phyloP scores from a whole-genome alignment of 2,797 vertebrate species.

The Eidolon dupreanum region DNA sequence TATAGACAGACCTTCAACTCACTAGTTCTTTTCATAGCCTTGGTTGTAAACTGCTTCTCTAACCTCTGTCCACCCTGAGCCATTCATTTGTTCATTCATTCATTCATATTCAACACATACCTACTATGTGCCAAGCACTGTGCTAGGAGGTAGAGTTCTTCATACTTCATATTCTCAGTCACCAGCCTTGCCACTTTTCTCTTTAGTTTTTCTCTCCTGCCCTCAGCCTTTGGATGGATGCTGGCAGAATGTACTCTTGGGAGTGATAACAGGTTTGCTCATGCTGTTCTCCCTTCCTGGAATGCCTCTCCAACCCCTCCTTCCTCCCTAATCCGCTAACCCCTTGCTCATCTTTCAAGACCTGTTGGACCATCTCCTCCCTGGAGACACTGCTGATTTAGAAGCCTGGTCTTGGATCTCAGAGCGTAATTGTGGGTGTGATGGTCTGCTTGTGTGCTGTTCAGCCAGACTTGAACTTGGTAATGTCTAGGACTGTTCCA shows the following conservation, averaged over 20 bases:
- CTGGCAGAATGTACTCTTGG: neutral
- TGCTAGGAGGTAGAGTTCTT: neutral
- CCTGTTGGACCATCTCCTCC: neutral
- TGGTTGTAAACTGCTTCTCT: neutral
- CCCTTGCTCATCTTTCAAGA: neutral
- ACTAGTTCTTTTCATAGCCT: neutral
- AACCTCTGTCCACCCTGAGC: neutral
- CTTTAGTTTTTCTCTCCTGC: neutral
- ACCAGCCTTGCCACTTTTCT: neutral
- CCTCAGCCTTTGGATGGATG: neutral
- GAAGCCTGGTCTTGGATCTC: neutral
- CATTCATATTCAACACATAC: neutral
- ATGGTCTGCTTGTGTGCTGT: neutral
- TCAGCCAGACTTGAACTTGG: neutral
- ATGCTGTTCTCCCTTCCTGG: neutral
- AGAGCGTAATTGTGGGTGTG: neutral
- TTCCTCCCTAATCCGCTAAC: neutral
- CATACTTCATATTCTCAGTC: neutral
- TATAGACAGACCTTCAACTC: neutral
- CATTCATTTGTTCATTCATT: neutral
- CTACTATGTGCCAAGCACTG: neutral
- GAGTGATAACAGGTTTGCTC: neutral
- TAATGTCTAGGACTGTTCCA: neutral
- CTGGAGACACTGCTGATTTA: neutral
- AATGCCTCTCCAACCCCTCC: neutral